These are phyloP conservation scores for Timema cristinae DNA, from an alignment of 2,888 invertebrate genomes.

Conservation along the genomic window DNA sequence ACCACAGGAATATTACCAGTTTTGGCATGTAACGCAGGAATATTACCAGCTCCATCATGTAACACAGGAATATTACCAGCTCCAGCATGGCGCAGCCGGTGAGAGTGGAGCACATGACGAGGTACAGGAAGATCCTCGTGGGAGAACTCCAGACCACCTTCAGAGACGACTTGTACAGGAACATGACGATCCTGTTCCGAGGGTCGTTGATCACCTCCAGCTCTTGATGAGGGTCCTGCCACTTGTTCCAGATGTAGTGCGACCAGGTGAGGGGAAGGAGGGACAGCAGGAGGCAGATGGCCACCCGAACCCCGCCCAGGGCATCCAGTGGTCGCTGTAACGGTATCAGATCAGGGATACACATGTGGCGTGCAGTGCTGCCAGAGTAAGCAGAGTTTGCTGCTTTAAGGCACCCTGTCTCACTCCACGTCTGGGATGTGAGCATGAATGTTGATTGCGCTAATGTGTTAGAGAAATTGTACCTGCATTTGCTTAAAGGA, in stretches of 20 bases:
- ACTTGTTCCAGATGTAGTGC: constrained; percentile 63
- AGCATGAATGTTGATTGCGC: too few relatives aligned
- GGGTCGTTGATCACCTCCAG: constrained; percentile 47
- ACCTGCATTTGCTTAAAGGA: too few relatives aligned
- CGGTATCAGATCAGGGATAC: too few relatives aligned
- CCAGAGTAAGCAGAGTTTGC: too few relatives aligned
- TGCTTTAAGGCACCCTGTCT: too few relatives aligned
- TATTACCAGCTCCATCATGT: not conserved
- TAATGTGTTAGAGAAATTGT: too few relatives aligned
- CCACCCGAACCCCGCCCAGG: constrained; percentile 49
- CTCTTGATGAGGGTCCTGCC: constrained; percentile 47
- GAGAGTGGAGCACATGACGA: constrained; percentile 61
- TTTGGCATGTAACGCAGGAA: too few relatives aligned
- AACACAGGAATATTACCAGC: constrained; percentile 46
- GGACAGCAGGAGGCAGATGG: constrained; percentile 50
- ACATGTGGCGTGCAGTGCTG: too few relatives aligned
- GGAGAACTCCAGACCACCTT: constrained; percentile 59
- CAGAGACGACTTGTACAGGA: constrained; percentile 59
- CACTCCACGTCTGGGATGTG: too few relatives aligned
- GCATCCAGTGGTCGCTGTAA: constrained; percentile 40
- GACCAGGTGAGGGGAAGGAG: constrained; percentile 72
- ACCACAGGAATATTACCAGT: not conserved
- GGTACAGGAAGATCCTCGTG: constrained; percentile 61
- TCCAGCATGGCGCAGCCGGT: constrained; percentile 63
- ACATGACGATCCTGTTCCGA: constrained; percentile 49